Evolutionary conservation across 2,888 invertebrate genomes (phyloP), one percentile per base, ranked within the genome.

Genomic region (Arge pagana): DNA sequence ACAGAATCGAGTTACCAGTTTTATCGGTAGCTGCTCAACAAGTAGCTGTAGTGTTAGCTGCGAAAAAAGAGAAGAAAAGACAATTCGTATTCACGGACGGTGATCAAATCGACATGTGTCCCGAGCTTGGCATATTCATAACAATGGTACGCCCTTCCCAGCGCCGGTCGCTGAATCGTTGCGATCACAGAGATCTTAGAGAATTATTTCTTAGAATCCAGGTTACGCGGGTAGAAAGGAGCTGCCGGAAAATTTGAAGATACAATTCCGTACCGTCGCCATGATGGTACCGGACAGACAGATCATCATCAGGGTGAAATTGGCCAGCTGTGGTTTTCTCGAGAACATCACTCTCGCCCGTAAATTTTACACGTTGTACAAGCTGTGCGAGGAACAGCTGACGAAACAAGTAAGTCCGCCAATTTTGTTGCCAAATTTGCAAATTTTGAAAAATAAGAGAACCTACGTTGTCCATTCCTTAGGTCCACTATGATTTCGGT

Each of bases 221-320:
- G 96, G 96, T 0, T 97, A 97, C 72, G 96, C 96, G 21, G 96
- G 96, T 0, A 85, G 97, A 51, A 96, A 96, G 68, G 96, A 96
- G 74, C 77, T 97, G 40, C 97, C 97, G 0, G 97, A 97, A 79
- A 97, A 97, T 79, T 81, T 97, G 61, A 97, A 97, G 81, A 95
- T 97, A 65, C 96, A 97, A 78, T 97, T 97, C 78, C 86, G 97
- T 49, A 96, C 96, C 0, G 96, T 97, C 0, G 95, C 97, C 33
- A 97, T 97, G 97, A 96, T 97, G 96, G 96, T 97, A 11, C 96
- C 97, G 0, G 97, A 97, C 76, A 80, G 96, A 53, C 96, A 96
- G 78, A 97, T 97, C 68, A 97, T 97, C 67, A 97, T 97, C 61
- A 81, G 96, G 57, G 97, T 97, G 0, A 97, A 97, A 78, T 79